Conservation (phyloP, 2,888 invertebrate genomes). For the Sycophila texana region DNA sequence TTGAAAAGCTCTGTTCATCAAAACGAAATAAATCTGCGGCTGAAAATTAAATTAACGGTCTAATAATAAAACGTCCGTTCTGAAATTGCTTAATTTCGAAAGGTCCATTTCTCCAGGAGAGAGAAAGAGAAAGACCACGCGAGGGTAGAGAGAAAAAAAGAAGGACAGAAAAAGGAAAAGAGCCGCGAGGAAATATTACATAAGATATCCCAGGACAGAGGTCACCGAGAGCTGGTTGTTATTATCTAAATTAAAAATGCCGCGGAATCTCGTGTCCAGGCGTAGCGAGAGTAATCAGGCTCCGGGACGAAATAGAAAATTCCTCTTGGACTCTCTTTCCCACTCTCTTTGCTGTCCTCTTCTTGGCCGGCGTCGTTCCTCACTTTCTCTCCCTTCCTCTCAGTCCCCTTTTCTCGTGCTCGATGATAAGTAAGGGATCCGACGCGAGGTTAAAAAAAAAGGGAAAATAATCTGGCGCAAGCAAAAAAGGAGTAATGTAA, state of each 20-base stretch:
- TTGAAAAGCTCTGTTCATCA: no score
- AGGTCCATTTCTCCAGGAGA: conserved; percentile 41
- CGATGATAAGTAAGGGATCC: conserved; percentile 54
- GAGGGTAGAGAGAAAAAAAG: conserved; percentile 8
- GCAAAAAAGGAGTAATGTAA: conserved; percentile 49
- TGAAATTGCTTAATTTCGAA: conserved; percentile 20
- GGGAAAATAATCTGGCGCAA: conserved; percentile 30
- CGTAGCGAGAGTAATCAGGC: conserved; percentile 60
- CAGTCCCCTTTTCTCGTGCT: conserved; percentile 4
- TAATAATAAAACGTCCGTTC: conserved; percentile 16
- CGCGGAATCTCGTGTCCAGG: conserved; percentile 56
- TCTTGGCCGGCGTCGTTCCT: conserved; percentile 21
- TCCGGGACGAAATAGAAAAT: conserved; percentile 67
- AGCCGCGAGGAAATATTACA: conserved; percentile 55
- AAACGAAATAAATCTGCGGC: no score
- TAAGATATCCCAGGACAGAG: conserved; percentile 51
- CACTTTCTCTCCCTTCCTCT: conserved; percentile 15
- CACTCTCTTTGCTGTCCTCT: conserved; percentile 54
- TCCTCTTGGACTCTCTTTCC: conserved; percentile 61
- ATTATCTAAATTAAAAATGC: conserved; percentile 72
- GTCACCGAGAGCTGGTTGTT: conserved; percentile 57
- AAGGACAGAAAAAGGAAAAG: conserved; percentile 33
- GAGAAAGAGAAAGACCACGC: not conserved
- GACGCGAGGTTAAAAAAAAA: conserved; percentile 20
- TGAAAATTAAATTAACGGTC: not conserved